Evolutionary conservation across 1,140 invertebrate species (phyloP).

Genomic region (Mercenaria mercenaria): DNA sequence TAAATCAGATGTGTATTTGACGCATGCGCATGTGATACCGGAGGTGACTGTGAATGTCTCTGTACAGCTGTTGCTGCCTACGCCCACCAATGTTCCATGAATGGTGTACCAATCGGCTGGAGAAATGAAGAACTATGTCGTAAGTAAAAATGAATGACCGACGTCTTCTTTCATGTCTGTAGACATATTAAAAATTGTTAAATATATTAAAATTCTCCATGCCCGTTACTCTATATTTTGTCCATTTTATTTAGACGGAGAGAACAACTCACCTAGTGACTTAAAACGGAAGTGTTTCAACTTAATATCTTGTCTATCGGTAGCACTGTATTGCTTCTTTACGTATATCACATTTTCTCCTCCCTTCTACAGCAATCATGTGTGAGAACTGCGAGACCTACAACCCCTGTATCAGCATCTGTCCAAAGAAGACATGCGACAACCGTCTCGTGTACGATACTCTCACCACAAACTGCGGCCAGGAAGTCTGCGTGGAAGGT

Average conservation of each 20-base stretch:
- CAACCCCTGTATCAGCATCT: slow-evolving; percentile 92
- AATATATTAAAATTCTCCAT: no score
- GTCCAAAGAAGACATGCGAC: slow-evolving; percentile 93
- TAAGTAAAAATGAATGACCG: slow-evolving; percentile 73
- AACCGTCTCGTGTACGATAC: slow-evolving; percentile 89
- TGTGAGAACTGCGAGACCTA: slow-evolving; percentile 94
- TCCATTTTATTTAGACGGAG: no score
- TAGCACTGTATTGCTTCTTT: no score
- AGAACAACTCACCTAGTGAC: no score
- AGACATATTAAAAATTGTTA: slow-evolving; percentile 9
- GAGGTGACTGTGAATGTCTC: slow-evolving; percentile 96
- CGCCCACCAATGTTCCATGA: slow-evolving; percentile 92
- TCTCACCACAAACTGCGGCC: slow-evolving; percentile 88
- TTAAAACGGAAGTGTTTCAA: no score
- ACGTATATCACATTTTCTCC: no score
- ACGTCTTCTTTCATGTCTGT: neutral
- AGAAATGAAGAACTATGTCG: slow-evolving; percentile 89
- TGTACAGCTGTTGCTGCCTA: slow-evolving; percentile 96
- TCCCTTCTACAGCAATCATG: slow-evolving; percentile 90
- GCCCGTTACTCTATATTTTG: no score
- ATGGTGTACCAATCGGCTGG: slow-evolving; percentile 91
- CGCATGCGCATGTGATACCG: slow-evolving; percentile 93
- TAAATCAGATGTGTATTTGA: slow-evolving; percentile 78
- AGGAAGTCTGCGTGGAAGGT: slow-evolving; percentile 87
- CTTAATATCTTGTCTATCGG: no score